These are phyloP conservation scores for Cyphomyrus plagiostoma DNA, from an alignment of 2,113 vertebrate species.

Conservation along the genomic window DNA sequence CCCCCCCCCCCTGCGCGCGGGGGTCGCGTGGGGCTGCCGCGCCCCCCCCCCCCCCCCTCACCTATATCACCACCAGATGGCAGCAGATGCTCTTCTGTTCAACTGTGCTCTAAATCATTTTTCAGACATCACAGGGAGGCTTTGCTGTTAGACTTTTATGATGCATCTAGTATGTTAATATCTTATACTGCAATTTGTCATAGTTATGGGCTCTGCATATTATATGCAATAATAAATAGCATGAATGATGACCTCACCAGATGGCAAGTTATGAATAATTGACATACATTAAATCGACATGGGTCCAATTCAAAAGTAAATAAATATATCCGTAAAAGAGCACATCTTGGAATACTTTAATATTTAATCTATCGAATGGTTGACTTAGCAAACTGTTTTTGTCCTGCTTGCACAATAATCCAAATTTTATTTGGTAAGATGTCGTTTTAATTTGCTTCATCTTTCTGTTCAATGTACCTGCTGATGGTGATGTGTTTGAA, in stretches of 20 bases:
- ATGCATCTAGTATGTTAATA: background rate
- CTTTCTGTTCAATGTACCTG: background rate
- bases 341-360: background rate
- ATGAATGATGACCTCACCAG: background rate
- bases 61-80: background rate
- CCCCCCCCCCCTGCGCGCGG: too few relatives aligned
- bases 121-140: background rate
- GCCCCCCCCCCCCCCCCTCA: too few relatives aligned
- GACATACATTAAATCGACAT: background rate
- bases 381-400: background rate
- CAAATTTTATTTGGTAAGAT: background rate
- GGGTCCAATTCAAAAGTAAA: background rate
- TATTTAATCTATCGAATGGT: background rate
- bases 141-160: background rate
- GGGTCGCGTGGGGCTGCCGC: too few relatives aligned
- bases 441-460: background rate
- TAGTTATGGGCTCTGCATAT: constrained; percentile 9
- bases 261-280: background rate
- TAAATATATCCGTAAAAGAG: background rate
- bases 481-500: background rate
- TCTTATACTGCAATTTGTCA: background rate
- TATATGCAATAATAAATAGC: background rate
- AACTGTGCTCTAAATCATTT: background rate
- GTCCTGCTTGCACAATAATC: background rate
- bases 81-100: background rate